phyloP scores from a whole-genome alignment of 2,113 vertebrate species.

The Microcebus griseorufus region DNA sequence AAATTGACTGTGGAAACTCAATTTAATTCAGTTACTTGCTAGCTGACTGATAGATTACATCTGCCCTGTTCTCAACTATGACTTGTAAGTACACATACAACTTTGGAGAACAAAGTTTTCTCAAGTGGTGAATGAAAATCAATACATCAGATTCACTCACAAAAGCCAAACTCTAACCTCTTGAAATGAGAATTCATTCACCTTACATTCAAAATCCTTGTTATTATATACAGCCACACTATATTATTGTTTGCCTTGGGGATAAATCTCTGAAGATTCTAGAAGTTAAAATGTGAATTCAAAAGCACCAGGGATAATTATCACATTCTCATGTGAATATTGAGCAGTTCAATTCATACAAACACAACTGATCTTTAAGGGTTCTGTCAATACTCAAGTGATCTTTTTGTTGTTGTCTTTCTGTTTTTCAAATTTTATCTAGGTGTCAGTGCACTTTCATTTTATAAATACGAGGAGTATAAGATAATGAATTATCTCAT shows the following conservation, averaged over 20 bases:
- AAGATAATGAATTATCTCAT: not conserved
- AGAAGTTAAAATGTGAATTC: constrained; percentile 33
- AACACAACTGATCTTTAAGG: not conserved
- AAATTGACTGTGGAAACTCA: not conserved
- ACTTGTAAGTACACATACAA: not conserved
- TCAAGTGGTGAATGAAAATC: not conserved
- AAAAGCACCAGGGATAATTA: constrained; percentile 21
- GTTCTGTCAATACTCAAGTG: not conserved
- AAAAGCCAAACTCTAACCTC: not conserved
- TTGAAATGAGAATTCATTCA: not conserved
- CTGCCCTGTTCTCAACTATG: not conserved
- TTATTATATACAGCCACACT: not conserved
- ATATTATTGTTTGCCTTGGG: not conserved
- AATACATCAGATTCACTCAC: not conserved
- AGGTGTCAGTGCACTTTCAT: not conserved
- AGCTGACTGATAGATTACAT: not conserved
- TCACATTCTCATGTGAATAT: not conserved
- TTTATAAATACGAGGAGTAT: not conserved
- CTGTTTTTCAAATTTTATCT: not conserved
- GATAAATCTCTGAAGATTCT: not conserved
- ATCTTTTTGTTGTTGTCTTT: not conserved
- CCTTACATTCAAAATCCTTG: not conserved
- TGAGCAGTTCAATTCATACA: not conserved
- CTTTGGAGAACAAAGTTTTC: not conserved
- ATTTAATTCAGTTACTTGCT: not conserved